Conservation (phyloP, 2,888 invertebrate genomes). For the Sthenelais limicola region DNA sequence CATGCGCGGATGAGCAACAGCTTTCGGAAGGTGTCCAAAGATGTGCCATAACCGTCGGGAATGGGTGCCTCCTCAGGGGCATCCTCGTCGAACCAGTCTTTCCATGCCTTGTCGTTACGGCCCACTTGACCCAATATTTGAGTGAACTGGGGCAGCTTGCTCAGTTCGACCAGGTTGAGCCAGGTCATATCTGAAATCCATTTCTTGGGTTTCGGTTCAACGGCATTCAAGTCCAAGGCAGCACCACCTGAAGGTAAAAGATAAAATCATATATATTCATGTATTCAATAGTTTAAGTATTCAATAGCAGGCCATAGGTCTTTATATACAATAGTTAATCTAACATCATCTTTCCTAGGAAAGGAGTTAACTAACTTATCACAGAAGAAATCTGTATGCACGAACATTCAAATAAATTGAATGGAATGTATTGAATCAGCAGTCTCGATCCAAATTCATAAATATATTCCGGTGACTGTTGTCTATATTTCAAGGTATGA, state of each 20-base stretch:
- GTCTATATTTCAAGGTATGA: no score
- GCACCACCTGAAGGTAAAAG: conserved; percentile 67
- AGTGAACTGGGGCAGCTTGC: conserved; percentile 71
- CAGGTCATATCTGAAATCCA: conserved; percentile 73
- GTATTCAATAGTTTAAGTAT: no score
- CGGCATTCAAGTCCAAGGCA: conserved; percentile 72
- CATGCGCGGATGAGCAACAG: conserved; percentile 70
- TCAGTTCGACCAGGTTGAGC: conserved; percentile 72
- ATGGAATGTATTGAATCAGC: no score
- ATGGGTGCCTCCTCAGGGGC: conserved; percentile 71
- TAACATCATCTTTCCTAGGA: no score
- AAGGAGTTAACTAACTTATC: no score
- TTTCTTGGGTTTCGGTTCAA: conserved; percentile 73
- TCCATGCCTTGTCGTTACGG: conserved; percentile 73
- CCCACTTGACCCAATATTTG: conserved; percentile 70
- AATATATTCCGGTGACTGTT: no score
- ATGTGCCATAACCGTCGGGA: conserved; percentile 71
- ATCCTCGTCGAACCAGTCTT: conserved; percentile 72
- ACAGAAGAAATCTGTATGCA: no score
- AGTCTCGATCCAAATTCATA: no score
- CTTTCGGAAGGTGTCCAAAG: conserved; percentile 70
- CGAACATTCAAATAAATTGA: no score
- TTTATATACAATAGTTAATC: no score
- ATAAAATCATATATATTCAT: no score
- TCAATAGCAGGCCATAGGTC: no score